Evolutionary conservation across 2,888 invertebrate species (phyloP), one percentile per base, ranked within the genome.

Genomic region (Brenthis ino): DNA sequence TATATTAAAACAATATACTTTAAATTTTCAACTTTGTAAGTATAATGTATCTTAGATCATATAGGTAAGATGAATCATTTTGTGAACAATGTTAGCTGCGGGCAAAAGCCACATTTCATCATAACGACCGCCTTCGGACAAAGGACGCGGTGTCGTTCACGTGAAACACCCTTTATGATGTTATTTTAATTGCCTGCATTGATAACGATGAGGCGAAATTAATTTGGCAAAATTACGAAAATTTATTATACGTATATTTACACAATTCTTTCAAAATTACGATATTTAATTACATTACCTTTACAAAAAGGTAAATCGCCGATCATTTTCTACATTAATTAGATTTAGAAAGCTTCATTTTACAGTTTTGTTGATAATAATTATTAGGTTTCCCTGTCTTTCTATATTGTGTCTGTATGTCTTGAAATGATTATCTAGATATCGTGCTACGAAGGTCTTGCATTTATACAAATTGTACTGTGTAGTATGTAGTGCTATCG

Each of bases 51-150:
- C 60, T 64, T 57, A 66, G 57, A 64, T 57, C 64, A 33, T 56
- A 71, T 68, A 56, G 65, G 57, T 73, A 67, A 70, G 63, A 69
- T 74, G 67, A 74, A 67, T 69, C 66, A 67, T 67, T 68, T 69
- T 68, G 66, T 57, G 67, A 68, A 69, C 71, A 64, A 66, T 71
- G 66, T 69, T 71, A 64, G 66, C 60, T 64, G 68, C 57, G 54
- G 43, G 65, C 48, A 57, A 65, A 60, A 70, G 61, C 67, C 70
- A 72, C 74, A 74, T 70, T 74, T 73, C 71, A 71, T 71, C 69
- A 71, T 75, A 75, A 75, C 70, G 66, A 71, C 68, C 68, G 65
- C 66, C 33, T 56, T 48, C 68, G 73, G 70, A 76, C 76, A 76
- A 75, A 76, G 72, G 75, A 61, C 65, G 61, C 60, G 67, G 60